Conservation (phyloP, 2,888 invertebrate species). For the Coelinius sp. region DNA sequence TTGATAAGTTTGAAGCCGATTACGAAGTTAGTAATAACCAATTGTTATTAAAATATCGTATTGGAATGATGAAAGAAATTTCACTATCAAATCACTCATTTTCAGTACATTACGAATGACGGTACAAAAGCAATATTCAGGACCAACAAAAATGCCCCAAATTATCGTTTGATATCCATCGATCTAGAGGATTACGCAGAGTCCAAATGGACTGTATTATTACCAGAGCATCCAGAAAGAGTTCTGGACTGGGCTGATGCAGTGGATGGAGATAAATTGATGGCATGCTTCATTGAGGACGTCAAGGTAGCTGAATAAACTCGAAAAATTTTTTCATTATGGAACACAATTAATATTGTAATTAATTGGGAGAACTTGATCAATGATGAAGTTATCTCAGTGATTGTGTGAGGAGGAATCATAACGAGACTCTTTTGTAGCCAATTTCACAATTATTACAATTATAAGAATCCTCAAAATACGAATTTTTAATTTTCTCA, state of each 20-base stretch:
- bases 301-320: slow-evolving; percentile 84
- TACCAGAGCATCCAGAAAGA: slow-evolving; percentile 87
- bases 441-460: background rate
- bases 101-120: slow-evolving; percentile 91
- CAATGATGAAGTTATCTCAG: no score
- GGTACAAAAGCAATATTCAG: slow-evolving; percentile 87
- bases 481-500: slow-evolving; percentile 63
- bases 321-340: no score
- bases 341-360: no score
- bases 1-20: slow-evolving; percentile 92
- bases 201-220: slow-evolving; percentile 86
- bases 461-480: background rate
- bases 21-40: slow-evolving; percentile 80
- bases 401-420: no score
- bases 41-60: background rate
- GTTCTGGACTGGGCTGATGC: slow-evolving; percentile 92
- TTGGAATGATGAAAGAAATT: no score
- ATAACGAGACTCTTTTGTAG: no score
- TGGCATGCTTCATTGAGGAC: slow-evolving; percentile 92
- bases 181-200: slow-evolving; percentile 81
- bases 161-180: slow-evolving; percentile 89
- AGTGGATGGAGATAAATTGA: slow-evolving; percentile 87
- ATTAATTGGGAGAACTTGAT: no score
- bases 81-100: no score
- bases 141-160: slow-evolving; percentile 94